These are phyloP conservation scores for Saturnia japonica DNA, from an alignment of 2,888 invertebrate species.

Conservation along the genomic window DNA sequence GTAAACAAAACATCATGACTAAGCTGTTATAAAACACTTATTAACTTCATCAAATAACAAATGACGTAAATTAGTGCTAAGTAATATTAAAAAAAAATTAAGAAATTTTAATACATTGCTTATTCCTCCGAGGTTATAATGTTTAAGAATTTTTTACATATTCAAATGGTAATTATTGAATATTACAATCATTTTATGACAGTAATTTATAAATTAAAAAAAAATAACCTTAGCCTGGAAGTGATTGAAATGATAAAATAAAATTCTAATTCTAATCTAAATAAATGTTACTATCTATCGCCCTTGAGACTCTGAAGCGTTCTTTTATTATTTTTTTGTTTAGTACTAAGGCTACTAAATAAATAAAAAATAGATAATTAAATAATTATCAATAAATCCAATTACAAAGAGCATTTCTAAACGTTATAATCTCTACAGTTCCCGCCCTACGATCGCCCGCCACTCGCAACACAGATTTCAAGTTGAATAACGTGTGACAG, in stretches of 20 bases:
- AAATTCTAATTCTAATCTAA: no score
- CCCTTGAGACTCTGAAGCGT: neutral
- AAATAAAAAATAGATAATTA: neutral
- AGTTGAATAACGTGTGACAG: constrained; percentile 49
- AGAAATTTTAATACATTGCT: neutral
- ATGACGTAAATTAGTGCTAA: neutral
- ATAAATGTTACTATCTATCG: neutral
- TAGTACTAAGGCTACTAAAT: neutral
- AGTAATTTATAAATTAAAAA: neutral
- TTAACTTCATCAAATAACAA: neutral
- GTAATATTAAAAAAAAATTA: neutral
- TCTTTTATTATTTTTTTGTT: neutral
- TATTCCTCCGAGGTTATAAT: neutral
- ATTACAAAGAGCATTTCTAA: constrained; percentile 33
- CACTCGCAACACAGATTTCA: constrained; percentile 70
- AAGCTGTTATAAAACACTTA: neutral
- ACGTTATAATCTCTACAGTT: constrained; percentile 41
- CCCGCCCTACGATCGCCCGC: constrained; percentile 65
- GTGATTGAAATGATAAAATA: neutral
- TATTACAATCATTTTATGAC: neutral
- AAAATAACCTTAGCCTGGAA: neutral
- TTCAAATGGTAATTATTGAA: neutral
- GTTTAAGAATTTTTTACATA: neutral
- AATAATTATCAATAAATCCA: neutral
- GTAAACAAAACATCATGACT: neutral